Evolutionary conservation across 2,113 vertebrate genomes (phyloP), one percentile per base, ranked within the genome.

Genomic region (Dasyurus viverrinus): DNA sequence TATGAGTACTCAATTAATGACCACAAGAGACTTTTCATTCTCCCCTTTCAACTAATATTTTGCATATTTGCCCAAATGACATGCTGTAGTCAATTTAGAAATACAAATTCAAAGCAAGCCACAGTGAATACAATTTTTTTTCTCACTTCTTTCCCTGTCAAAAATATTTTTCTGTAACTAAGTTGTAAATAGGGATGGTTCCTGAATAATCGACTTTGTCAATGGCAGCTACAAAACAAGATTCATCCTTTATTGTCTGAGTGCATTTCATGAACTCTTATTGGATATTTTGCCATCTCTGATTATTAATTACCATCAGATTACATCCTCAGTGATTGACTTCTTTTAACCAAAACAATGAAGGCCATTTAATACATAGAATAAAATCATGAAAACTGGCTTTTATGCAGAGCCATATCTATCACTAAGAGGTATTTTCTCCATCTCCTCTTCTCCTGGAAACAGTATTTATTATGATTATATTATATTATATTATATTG

Each of bases 251-350:
- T 94, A 96, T 97, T 93, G 90, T 94, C 23, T 60, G 95, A 94
- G 97, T 96, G 52, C 84, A 96, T 96, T 98, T 95, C 96, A 97
- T 54, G 42, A 94, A 89, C 53, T 95, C 54, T 97, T 90, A 91
- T 47, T 97, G 55, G 84, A 96, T 98, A 96, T 97, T 98, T 98
- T 98, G 95, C 96, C 22, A 60, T 95, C 90, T 97, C 91, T 98
- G 97, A 98, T 97, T 98, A 98, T 98, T 98, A 98, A 98, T 98
- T 98, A 98, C 97, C 98, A 98, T 98, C 98, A 98, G 94, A 89
- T 95, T 98, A 95, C 90, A 95, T 96, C 98, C 98, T 89, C 95
- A 93, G 53, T 98, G 98, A 99, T 98, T 98, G 98, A 98, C 97
- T 97, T 98, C 93, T 93, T 84, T 89, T 89, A 94, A 92, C 94